Base-by-base conservation (phyloP, 2,888 invertebrate genomes). In the Zaprionus obscuricornis region DNA sequence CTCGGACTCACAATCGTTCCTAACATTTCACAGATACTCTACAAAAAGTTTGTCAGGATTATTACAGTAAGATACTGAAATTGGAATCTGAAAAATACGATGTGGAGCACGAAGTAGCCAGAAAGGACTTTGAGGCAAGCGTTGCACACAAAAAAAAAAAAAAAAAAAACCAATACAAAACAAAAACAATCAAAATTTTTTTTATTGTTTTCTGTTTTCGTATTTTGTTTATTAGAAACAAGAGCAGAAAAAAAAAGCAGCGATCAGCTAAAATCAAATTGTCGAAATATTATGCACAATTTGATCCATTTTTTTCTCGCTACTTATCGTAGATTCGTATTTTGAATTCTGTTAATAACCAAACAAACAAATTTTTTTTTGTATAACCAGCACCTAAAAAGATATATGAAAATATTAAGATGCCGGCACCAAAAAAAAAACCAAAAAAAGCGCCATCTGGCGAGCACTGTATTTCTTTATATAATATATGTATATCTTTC, bases 31-130 rank as follows among this genome's bases (percentile, higher is more conserved):
- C 87, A 90, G 90, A 87, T 82, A 79, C 87, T 69, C 74, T 89
- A 79, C 89, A 83, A 67, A 85, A 89, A 86, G 76, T 86, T 83
- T 79, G 86, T 75, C 88, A 87, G 72, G 86, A 87, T 75, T 90
- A 89, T 87, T 76, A 90, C 85, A 82, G 68, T 75, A 89, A 88
- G 74, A 89, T 89, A 72, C 82, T 82, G 59, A 86, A 85, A 82
- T 88, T 90, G 90, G 90, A 90, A 88, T 87, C 88, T 85, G 83
- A 95, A 92, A 98, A 98, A 93, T 98, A 97, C 93, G 99, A 99
- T 93, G 94, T 97, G 93, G 99, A 99, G 93, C 94, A 95, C 92
- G 96, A 96, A 92, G 97, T 98, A 92, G 94, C 96, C 92, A 95
- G 95, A 92, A 98, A 96, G 94, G 96, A 97, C 91, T 93, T 95